A percentile compares a stretch with the other conserved stretches of the same genome.
Evolutionary conservation across 2,888 invertebrate species (phyloP).

Genomic region (Apodemia zela): DNA sequence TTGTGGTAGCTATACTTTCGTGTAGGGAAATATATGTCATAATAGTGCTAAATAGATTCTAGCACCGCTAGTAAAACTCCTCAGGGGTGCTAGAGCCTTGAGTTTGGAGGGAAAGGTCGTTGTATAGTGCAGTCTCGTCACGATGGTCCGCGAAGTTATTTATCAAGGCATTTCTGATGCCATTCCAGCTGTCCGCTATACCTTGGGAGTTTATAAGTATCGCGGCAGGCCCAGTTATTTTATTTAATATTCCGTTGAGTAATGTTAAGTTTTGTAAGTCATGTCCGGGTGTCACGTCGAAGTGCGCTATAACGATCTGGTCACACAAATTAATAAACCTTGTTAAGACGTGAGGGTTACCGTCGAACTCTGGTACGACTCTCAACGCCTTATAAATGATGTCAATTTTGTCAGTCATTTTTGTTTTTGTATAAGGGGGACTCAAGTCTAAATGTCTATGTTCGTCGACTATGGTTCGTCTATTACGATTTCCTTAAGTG

Average conservation of each 20-base stretch:
- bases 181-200: neutral
- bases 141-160: neutral
- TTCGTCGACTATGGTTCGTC: no score
- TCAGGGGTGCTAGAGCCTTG: neutral
- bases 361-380: neutral
- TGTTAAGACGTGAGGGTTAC: neutral
- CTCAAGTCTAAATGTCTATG: no score
- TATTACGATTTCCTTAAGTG: no score
- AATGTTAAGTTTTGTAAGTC: neutral
- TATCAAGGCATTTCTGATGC: neutral
- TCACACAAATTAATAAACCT: neutral
- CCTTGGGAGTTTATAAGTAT: neutral
- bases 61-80: neutral
- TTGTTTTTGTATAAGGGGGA: no score
- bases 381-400: neutral
- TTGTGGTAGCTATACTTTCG: neutral
- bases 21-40: neutral
- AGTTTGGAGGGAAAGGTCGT: neutral
- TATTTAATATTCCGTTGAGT: neutral
- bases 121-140: neutral
- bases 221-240: neutral
- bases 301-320: neutral
- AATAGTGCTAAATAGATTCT: neutral
- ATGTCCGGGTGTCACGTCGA: neutral
- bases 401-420: neutral